Conservation (phyloP, 1,140 invertebrate genomes). For the Macrocentrus cingulum region DNA sequence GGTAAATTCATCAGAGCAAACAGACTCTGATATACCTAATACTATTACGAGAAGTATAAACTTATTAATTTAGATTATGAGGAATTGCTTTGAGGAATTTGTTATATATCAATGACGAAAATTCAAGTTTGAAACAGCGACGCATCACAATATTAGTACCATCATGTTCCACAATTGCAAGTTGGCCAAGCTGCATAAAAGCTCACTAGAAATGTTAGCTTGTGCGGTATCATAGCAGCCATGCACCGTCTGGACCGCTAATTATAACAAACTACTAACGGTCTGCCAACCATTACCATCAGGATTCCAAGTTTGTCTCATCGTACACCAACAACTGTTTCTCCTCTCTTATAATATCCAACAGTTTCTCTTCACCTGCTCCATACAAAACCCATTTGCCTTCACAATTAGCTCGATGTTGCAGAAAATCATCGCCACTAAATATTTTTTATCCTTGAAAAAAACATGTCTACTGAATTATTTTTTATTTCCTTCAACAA, state of each 20-base stretch:
- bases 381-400: neutral
- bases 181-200: neutral
- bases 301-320: constrained; percentile 17
- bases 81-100: constrained; percentile 14
- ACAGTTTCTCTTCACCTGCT: no score
- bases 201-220: constrained; percentile 14
- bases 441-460: no score
- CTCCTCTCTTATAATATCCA: no score
- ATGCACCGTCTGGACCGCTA: constrained; percentile 31
- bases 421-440: neutral
- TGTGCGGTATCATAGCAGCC: constrained; percentile 24
- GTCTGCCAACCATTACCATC: constrained; percentile 21
- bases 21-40: no score
- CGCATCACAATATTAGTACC: constrained; percentile 30
- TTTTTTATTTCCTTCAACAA: no score
- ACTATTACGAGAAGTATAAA: no score
- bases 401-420: neutral
- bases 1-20: no score
- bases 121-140: constrained; percentile 33
- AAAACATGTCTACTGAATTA: no score
- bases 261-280: constrained; percentile 38
- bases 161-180: constrained; percentile 16
- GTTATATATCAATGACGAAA: neutral
- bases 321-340: no score
- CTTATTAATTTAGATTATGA: no score